Conservation (phyloP, 2,888 invertebrate genomes). For the Aspidiotus rigidus region DNA sequence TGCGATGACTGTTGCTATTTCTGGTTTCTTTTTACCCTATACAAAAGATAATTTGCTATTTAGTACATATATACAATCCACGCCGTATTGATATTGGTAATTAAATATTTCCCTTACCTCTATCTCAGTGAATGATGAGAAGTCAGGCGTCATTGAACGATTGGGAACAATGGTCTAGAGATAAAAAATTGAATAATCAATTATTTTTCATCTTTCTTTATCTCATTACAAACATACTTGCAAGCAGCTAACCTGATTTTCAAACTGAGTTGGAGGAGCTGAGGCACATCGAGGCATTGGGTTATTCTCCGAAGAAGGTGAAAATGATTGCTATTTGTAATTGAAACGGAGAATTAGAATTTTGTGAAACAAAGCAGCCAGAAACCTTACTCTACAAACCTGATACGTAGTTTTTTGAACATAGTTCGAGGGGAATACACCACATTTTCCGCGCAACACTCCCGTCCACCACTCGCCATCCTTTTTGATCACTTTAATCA, state of each 20-base stretch:
- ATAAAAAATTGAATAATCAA: background rate
- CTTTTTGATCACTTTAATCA: constrained; percentile 73
- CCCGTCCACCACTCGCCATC: constrained; percentile 99
- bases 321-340: constrained; percentile 7
- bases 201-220: background rate
- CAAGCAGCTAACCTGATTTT: constrained; percentile 20
- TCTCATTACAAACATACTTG: background rate
- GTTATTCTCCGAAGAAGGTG: constrained; percentile 21
- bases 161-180: constrained; percentile 18
- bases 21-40: constrained; percentile 62
- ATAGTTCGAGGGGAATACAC: constrained; percentile 97
- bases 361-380: background rate
- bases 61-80: background rate
- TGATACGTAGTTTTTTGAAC: constrained; percentile 53
- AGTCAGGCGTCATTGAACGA: constrained; percentile 39
- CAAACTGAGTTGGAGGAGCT: constrained; percentile 26
- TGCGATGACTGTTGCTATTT: constrained; percentile 90
- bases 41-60: constrained; percentile 24
- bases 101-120: constrained; percentile 23
- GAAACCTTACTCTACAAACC: constrained; percentile 6
- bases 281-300: constrained; percentile 29
- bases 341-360: background rate
- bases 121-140: constrained; percentile 34
- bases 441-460: constrained; percentile 65
- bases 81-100: background rate